Conservation (phyloP, 1,140 invertebrate species). For the Pseudomyrmex gracilis region DNA sequence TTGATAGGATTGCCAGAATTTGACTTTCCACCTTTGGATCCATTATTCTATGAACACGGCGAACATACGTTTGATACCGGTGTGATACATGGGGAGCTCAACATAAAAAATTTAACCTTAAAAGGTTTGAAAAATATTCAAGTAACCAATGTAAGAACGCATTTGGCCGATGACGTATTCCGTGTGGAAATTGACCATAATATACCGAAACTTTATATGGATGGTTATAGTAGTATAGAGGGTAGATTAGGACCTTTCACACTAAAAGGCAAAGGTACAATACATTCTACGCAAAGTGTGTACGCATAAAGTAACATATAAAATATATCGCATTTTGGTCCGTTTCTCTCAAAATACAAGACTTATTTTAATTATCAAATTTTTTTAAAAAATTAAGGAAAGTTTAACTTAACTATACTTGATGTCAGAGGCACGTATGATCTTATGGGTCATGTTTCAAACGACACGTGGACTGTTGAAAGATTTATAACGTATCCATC, state of each 20-base stretch:
- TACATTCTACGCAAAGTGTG: neutral
- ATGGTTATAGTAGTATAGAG: neutral
- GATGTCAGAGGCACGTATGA: neutral
- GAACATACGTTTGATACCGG: neutral
- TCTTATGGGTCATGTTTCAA: neutral
- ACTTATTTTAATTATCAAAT: too few relatives aligned
- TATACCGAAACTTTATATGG: neutral
- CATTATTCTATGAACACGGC: neutral
- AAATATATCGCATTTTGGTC: too few relatives aligned
- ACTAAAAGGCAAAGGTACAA: neutral
- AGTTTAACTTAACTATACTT: neutral
- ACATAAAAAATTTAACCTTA: neutral
- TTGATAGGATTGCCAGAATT: conserved; percentile 22
- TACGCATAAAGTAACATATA: too few relatives aligned
- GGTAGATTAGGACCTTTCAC: neutral
- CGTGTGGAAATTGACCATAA: neutral
- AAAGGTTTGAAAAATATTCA: neutral
- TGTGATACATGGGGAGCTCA: neutral
- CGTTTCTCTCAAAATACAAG: too few relatives aligned
- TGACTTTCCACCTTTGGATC: conserved; percentile 2
- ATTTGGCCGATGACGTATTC: neutral
- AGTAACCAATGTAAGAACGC: neutral
- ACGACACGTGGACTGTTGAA: neutral
- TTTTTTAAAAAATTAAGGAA: neutral
- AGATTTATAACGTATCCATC: neutral